Evolutionary conservation across 2,888 invertebrate genomes (phyloP), one percentile per base, ranked within the genome.

Genomic region (Abrostola tripartita): DNA sequence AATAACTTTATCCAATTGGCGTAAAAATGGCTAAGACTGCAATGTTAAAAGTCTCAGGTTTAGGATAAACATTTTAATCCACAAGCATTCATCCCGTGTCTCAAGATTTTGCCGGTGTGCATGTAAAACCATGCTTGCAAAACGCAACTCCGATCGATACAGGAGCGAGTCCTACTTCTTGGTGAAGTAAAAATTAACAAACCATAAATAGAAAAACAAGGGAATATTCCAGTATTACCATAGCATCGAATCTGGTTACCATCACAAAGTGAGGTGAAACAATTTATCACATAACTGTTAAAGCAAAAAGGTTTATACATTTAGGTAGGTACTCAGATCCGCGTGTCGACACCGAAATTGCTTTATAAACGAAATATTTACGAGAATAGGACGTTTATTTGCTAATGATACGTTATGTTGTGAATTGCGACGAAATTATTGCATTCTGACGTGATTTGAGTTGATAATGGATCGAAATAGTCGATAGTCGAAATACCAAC

Each of bases 401-500:
- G 74, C 57, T 79, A 78, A 78, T 78, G 65, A 63, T 6, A 51
- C 42, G 24, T 67, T 63, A 63, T 69, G 54, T 40, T n/a, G 56
- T 47, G 59, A 64, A 59, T 47, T 55, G 40, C 65, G 42, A 52
- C 35, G 50, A 67, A 74, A 61, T 76, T 65, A 74, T 71, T 63
- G 54, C 67, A 47, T 52, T 65, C 38, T 65, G 50, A 70, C 77
- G 74, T 70, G 70, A 5, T 70, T 42, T 47, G 70, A 8, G 52
- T 57, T 66, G 37, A 51, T 44, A 65, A 51, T 58, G 37, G 12
- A 11, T 5, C n/a, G n/a, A n/a, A n/a, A n/a, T n/a, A n/a, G n/a
- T n/a, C n/a, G n/a, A n/a, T n/a, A n/a, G n/a, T n/a, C n/a, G n/a
- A n/a, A n/a, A n/a, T n/a, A n/a, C n/a, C n/a, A n/a, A n/a, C n/a